phyloP scores from a whole-genome alignment of 2,113 vertebrate species.

The Sterrhoptilus dennistouni region DNA sequence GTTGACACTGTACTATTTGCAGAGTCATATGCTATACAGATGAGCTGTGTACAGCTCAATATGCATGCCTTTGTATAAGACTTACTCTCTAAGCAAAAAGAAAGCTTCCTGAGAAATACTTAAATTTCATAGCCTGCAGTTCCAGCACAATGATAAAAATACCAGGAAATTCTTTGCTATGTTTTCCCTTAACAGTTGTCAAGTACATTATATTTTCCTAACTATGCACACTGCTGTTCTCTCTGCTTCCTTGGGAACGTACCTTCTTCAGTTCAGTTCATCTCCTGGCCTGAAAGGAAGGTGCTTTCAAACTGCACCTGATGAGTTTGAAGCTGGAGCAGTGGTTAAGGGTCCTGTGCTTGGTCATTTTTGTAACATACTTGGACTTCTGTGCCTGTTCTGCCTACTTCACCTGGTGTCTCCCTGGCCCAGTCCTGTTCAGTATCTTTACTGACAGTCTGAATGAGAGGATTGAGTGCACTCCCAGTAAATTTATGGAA shows the following conservation, averaged over 20 bases:
- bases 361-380: not conserved
- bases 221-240: not conserved
- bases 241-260: not conserved
- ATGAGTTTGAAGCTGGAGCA: not conserved
- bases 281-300: not conserved
- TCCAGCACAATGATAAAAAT: not conserved
- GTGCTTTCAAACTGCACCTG: not conserved
- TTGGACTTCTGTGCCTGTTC: not conserved
- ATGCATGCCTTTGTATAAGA: not conserved
- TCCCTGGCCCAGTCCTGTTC: not conserved
- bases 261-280: not conserved
- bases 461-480: not conserved
- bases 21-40: not conserved
- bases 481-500: not conserved
- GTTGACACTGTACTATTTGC: not conserved
- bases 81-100: not conserved
- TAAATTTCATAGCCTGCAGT: not conserved
- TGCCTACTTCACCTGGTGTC: not conserved
- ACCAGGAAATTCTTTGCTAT: not conserved
- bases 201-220: not conserved
- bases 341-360: not conserved
- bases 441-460: not conserved
- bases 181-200: not conserved
- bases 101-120: not conserved
- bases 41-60: not conserved